Percentiles rank a stretch among this genome's conserved stretches.
These are phyloP conservation scores for Nomada ferruginata DNA, from an alignment of 2,888 invertebrate genomes.

Conservation along the genomic window DNA sequence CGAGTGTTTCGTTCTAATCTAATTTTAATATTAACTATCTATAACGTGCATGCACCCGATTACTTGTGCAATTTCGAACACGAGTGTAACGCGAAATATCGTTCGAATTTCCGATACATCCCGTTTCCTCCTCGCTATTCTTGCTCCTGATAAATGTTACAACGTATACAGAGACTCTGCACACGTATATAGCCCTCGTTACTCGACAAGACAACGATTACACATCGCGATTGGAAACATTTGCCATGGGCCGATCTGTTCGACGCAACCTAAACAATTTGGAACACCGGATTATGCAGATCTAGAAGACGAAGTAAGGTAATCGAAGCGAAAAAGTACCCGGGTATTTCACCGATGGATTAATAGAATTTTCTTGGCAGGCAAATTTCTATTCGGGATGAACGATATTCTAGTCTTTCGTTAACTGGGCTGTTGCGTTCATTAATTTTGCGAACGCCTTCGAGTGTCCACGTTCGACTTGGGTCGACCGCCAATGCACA, in stretches of 20 bases:
- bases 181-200: constrained; percentile 1
- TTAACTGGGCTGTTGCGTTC: constrained; percentile 46
- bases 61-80: background rate
- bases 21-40: too few relatives aligned
- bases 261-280: constrained; percentile 16
- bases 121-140: background rate
- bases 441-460: constrained; percentile 27
- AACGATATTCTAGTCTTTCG: constrained; percentile 5
- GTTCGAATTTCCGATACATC: background rate
- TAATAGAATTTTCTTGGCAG: constrained; percentile 38
- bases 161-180: background rate
- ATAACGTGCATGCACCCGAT: background rate
- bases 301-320: constrained; percentile 14
- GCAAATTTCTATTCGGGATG: background rate
- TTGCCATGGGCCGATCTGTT: background rate
- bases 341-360: background rate
- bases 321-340: constrained; percentile 1
- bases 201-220: background rate
- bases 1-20: too few relatives aligned
- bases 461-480: constrained; percentile 23
- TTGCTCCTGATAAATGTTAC: background rate
- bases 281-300: background rate
- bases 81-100: background rate
- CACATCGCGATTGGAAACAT: constrained; percentile 2
- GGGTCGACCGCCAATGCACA: constrained; percentile 11